Percentiles rank a stretch among this genome's conserved stretches.
Conservation (phyloP, 2,888 invertebrate species). For the Keiferia lycopersicella region DNA sequence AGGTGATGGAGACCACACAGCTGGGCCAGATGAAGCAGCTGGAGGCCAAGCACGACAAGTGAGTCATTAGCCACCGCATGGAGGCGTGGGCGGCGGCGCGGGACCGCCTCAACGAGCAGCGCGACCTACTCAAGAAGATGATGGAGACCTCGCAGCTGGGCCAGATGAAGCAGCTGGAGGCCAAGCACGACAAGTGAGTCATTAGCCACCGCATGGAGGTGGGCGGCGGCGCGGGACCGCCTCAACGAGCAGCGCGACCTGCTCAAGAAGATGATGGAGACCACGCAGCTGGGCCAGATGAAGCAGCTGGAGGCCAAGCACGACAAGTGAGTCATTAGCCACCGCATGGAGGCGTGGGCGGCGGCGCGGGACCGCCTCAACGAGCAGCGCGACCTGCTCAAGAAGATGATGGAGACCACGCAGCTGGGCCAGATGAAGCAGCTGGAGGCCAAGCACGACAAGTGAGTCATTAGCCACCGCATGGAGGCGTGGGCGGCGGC, state of each 20-base stretch:
- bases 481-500: background rate
- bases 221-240: background rate
- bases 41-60: conserved; percentile 85
- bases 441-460: conserved; percentile 92
- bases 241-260: conserved; percentile 42
- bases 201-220: background rate
- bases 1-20: background rate
- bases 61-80: conserved; percentile 86
- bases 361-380: background rate
- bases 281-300: conserved; percentile 3
- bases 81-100: conserved; percentile 92
- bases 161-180: conserved; percentile 94
- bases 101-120: conserved; percentile 91
- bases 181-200: conserved; percentile 86
- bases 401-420: background rate
- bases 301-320: conserved; percentile 93
- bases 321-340: conserved; percentile 68
- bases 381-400: conserved; percentile 43
- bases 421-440: conserved; percentile 65
- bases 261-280: background rate
- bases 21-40: too few relatives aligned
- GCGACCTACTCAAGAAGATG: conserved; percentile 86
- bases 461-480: conserved; percentile 15
- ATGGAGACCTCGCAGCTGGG: conserved; percentile 91
- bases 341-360: background rate